phyloP scores from a whole-genome alignment of 2,113 vertebrate species.

The Strigops habroptila region DNA sequence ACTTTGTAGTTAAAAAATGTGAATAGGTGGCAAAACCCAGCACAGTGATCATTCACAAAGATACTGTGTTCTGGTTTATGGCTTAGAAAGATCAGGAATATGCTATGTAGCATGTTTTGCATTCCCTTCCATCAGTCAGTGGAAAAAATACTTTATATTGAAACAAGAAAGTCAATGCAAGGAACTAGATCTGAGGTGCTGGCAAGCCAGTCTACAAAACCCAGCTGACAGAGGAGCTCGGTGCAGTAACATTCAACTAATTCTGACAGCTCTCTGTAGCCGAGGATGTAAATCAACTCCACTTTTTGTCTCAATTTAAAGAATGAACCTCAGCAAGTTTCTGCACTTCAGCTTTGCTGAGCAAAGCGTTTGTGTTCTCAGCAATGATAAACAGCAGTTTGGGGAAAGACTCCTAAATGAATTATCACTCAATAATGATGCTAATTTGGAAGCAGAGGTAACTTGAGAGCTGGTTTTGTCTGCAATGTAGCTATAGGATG shows the following conservation, averaged over 20 bases:
- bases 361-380: not conserved
- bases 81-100: not conserved
- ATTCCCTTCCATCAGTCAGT: not conserved
- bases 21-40: not conserved
- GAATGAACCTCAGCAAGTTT: slow-evolving; percentile 38
- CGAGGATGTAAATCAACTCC: slow-evolving; percentile 15
- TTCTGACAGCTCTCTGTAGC: not conserved
- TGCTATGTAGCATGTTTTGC: not conserved
- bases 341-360: not conserved
- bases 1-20: not conserved
- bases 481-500: not conserved
- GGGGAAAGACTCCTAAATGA: not conserved
- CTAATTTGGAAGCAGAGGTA: not conserved
- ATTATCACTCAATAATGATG: not conserved
- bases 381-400: slow-evolving; percentile 16
- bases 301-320: slow-evolving; percentile 18
- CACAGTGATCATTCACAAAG: not conserved
- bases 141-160: not conserved
- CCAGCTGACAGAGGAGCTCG: not conserved
- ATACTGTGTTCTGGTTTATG: not conserved
- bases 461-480: not conserved
- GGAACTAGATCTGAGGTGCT: not conserved
- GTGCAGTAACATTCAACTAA: not conserved
- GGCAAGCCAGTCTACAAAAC: not conserved
- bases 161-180: not conserved